Evolutionary conservation across 1,140 invertebrate genomes (phyloP).

Genomic region (Proctacanthus coquilletti): DNA sequence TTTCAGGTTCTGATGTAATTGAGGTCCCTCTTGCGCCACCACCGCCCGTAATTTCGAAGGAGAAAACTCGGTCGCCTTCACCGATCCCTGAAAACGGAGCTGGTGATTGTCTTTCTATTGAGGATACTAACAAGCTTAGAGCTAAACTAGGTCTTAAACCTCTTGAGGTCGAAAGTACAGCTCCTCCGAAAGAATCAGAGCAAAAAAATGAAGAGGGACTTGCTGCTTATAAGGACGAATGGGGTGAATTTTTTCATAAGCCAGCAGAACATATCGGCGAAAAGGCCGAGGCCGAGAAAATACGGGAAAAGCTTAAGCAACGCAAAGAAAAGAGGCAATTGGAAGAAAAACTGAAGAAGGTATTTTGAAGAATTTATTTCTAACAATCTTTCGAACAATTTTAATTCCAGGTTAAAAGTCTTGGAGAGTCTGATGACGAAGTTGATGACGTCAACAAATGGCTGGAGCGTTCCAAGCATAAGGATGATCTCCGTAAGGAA

Average conservation of each 20-base stretch:
- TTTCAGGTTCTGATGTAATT: slow-evolving; percentile 23
- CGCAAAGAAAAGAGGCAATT: slow-evolving; percentile 67
- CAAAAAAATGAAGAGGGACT: slow-evolving; percentile 22
- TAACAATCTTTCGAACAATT: slow-evolving; percentile 8
- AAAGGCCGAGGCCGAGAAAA: slow-evolving; percentile 60
- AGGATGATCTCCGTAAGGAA: slow-evolving; percentile 66
- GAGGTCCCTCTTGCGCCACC: slow-evolving; percentile 26
- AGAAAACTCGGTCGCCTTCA: slow-evolving; percentile 15
- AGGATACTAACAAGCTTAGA: slow-evolving; percentile 82
- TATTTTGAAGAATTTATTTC: neutral
- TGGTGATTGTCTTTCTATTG: slow-evolving; percentile 57
- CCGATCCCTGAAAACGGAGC: slow-evolving; percentile 31
- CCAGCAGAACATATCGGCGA: slow-evolving; percentile 70
- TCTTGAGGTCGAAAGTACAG: slow-evolving; percentile 47
- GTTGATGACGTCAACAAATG: slow-evolving; percentile 58
- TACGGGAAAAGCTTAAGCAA: slow-evolving; percentile 63
- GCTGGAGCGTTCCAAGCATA: slow-evolving; percentile 65
- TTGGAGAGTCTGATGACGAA: slow-evolving; percentile 65
- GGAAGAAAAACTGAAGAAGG: slow-evolving; percentile 44
- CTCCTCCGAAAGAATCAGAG: slow-evolving; percentile 10
- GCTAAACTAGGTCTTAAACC: slow-evolving; percentile 90
- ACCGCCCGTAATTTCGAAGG: slow-evolving; percentile 15
- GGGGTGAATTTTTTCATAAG: slow-evolving; percentile 85
- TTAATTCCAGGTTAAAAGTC: slow-evolving; percentile 40
- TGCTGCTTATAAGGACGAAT: slow-evolving; percentile 53